Evolutionary conservation across 1,140 invertebrate species (phyloP).

Genomic region (Formica exsecta): DNA sequence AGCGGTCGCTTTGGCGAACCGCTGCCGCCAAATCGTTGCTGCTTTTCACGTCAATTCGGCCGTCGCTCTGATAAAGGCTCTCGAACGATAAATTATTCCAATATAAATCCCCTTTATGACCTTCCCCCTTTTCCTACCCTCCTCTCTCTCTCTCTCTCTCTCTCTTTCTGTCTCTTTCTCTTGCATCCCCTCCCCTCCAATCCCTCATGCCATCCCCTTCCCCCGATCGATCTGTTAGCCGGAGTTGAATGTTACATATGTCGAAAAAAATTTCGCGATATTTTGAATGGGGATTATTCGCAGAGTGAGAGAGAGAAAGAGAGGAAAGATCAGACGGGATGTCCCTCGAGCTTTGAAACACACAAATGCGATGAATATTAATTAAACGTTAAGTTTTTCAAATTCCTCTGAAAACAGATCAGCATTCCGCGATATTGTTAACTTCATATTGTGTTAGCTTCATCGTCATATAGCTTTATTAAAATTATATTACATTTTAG

Average conservation of each 20-base stretch:
- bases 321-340: not conserved
- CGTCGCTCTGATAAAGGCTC: constrained; percentile 66
- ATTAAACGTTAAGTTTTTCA: not conserved
- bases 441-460: too few species aligned
- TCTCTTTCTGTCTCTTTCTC: not conserved
- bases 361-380: not conserved
- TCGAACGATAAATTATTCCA: constrained; percentile 74
- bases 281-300: not conserved
- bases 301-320: too few species aligned
- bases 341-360: not conserved
- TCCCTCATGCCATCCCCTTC: too few species aligned
- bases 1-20: constrained; percentile 63
- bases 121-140: not conserved
- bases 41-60: constrained; percentile 74
- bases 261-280: not conserved
- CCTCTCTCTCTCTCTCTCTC: constrained; percentile 8
- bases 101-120: constrained; percentile 56
- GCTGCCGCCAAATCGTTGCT: constrained; percentile 72
- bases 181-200: too few species aligned
- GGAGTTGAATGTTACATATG: constrained; percentile 12
- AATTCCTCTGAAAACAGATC: not conserved
- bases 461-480: not conserved
- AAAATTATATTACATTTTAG: constrained; percentile 2
- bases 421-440: not conserved
- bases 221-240: constrained; percentile 15